Percentiles rank a stretch among this genome's conserved stretches.
phyloP scores from a whole-genome alignment of 2,113 vertebrate genomes.

The Cheilinus undulatus region DNA sequence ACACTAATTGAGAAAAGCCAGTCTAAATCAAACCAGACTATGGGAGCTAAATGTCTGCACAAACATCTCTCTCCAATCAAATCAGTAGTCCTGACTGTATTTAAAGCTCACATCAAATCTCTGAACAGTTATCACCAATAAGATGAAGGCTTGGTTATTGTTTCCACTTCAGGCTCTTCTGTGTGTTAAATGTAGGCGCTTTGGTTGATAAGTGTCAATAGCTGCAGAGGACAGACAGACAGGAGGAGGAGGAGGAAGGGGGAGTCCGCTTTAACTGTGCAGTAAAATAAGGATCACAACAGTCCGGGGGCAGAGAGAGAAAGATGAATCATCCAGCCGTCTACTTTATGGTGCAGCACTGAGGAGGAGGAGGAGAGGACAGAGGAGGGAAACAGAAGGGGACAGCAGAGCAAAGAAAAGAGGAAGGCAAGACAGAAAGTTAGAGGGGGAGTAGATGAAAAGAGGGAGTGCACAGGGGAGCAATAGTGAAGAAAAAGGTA shows the following conservation, averaged over 20 bases:
- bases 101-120: slow-evolving; percentile 48
- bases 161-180: slow-evolving; percentile 30
- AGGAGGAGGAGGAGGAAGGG: slow-evolving; percentile 9
- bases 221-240: slow-evolving; percentile 56
- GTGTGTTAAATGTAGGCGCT: slow-evolving; percentile 24
- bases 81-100: slow-evolving; percentile 53
- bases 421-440: slow-evolving; percentile 23
- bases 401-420: slow-evolving; percentile 30
- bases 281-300: slow-evolving; percentile 67
- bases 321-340: slow-evolving; percentile 65
- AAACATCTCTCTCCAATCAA: slow-evolving; percentile 48
- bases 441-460: slow-evolving; percentile 38
- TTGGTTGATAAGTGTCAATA: slow-evolving; percentile 48
- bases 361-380: slow-evolving; percentile 50
- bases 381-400: slow-evolving; percentile 23
- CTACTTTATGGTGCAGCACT: slow-evolving; percentile 57
- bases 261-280: slow-evolving; percentile 50
- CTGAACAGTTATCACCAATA: slow-evolving; percentile 37
- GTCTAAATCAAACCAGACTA: slow-evolving; percentile 49
- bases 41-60: slow-evolving; percentile 40
- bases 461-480: slow-evolving; percentile 26
- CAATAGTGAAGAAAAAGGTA: neutral
- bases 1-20: slow-evolving; percentile 23
- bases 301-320: slow-evolving; percentile 51
- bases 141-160: slow-evolving; percentile 23